Conservation (phyloP, 2,113 vertebrate genomes). For the Dinomys branickii region DNA sequence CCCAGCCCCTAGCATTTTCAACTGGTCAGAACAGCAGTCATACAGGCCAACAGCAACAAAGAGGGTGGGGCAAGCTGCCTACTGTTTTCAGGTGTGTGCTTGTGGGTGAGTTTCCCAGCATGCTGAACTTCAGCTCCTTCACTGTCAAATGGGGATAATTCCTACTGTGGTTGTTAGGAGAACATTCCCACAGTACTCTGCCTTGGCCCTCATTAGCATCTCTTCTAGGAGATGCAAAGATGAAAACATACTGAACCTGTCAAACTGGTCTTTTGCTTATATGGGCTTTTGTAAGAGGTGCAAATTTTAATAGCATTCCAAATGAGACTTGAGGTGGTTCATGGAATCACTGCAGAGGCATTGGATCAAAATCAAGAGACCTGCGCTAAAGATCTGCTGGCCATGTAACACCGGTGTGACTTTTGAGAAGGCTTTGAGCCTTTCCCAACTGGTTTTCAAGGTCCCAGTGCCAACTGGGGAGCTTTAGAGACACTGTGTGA, state of each 20-base stretch:
- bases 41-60: neutral
- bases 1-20: neutral
- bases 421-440: conserved; percentile 22
- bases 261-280: neutral
- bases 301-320: neutral
- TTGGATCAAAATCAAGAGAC: neutral
- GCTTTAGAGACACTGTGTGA: neutral
- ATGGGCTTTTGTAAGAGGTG: neutral
- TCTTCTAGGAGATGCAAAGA: neutral
- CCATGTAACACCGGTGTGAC: accelerated
- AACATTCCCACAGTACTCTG: neutral
- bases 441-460: neutral
- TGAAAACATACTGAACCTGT: neutral
- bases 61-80: too few species aligned
- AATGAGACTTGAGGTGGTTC: conserved; percentile 7
- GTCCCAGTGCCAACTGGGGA: neutral
- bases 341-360: neutral
- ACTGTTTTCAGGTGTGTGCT: neutral
- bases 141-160: neutral
- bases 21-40: neutral
- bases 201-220: neutral
- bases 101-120: neutral
- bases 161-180: neutral
- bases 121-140: neutral
- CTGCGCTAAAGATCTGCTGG: neutral